phyloP scores from a whole-genome alignment of 2,113 vertebrate genomes.

The Eptatretus burgeri region DNA sequence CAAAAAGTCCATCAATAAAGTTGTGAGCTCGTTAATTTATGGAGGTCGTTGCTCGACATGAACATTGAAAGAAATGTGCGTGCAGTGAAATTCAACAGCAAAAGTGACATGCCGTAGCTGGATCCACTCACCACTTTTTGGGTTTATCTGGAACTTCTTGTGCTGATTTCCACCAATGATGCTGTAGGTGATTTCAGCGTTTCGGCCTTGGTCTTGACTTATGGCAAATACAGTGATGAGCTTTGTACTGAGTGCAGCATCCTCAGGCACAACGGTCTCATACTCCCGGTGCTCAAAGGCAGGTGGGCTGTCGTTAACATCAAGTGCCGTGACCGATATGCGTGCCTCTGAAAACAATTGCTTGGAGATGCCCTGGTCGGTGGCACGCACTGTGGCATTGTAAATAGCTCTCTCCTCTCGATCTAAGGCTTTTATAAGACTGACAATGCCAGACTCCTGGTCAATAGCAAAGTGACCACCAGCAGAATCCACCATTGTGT shows the following conservation, averaged over 20 bases:
- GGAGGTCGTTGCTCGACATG: no score
- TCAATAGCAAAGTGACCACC: conserved; percentile 62
- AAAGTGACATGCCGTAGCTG: no score
- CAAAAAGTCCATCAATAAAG: no score
- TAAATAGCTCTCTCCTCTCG: conserved; percentile 41
- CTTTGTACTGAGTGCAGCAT: conserved; percentile 33
- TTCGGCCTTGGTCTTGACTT: conserved; percentile 50
- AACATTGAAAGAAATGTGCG: no score
- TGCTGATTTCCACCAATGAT: conserved; percentile 72
- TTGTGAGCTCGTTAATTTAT: no score
- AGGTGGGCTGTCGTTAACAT: conserved; percentile 88
- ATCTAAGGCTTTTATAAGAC: conserved; percentile 44
- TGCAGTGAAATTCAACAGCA: no score
- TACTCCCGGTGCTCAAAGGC: conserved; percentile 82
- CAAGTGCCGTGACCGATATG: conserved; percentile 47
- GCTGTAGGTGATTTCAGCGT: conserved; percentile 51
- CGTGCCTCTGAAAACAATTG: conserved; percentile 28
- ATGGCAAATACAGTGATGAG: conserved; percentile 57
- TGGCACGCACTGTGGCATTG: conserved; percentile 31
- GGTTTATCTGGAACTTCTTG: conserved; percentile 57
- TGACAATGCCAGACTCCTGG: conserved; percentile 41
- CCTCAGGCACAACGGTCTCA: conserved; percentile 35
- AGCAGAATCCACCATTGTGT: conserved; percentile 39
- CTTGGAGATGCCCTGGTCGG: conserved; percentile 34
- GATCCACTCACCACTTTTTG: conserved; percentile 30